These are phyloP conservation scores for Elachura formosa DNA, from an alignment of 2,113 vertebrate genomes.

Conservation along the genomic window DNA sequence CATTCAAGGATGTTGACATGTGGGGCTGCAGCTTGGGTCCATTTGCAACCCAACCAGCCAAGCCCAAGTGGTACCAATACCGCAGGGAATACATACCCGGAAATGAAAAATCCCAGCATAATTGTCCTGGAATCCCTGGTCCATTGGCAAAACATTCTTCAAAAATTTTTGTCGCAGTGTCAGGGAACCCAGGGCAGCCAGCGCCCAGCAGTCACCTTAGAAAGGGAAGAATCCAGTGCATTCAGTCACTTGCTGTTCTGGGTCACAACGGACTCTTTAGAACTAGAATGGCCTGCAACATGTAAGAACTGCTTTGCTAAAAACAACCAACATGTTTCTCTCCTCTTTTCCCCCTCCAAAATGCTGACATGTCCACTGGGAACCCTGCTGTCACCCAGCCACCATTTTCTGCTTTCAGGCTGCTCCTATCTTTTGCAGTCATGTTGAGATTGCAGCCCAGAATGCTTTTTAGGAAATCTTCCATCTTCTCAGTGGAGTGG, in stretches of 20 bases:
- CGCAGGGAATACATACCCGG: conserved; percentile 51
- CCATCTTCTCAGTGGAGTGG: not conserved
- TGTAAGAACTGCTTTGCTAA: not conserved
- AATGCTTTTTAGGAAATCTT: not conserved
- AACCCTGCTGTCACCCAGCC: not conserved
- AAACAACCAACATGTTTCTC: not conserved
- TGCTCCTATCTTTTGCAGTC: not conserved
- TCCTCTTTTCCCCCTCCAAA: not conserved
- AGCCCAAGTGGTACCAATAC: not conserved
- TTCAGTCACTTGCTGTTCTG: not conserved
- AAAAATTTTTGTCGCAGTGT: conserved; percentile 60
- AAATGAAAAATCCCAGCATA: conserved; percentile 79
- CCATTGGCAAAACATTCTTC: conserved; percentile 63
- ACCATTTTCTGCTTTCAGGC: not conserved
- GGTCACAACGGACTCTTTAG: not conserved
- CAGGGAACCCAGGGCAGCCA: conserved; percentile 73
- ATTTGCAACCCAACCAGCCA: not conserved
- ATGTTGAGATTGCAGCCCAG: not conserved
- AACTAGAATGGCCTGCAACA: not conserved
- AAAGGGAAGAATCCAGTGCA: not conserved
- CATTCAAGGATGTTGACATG: not conserved
- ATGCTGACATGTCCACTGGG: not conserved
- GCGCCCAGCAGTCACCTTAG: conserved; percentile 77
- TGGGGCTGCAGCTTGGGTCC: not conserved
- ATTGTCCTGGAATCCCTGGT: conserved; percentile 64